phyloP scores from a whole-genome alignment of 2,113 vertebrate genomes.

The Pogona vitticeps region DNA sequence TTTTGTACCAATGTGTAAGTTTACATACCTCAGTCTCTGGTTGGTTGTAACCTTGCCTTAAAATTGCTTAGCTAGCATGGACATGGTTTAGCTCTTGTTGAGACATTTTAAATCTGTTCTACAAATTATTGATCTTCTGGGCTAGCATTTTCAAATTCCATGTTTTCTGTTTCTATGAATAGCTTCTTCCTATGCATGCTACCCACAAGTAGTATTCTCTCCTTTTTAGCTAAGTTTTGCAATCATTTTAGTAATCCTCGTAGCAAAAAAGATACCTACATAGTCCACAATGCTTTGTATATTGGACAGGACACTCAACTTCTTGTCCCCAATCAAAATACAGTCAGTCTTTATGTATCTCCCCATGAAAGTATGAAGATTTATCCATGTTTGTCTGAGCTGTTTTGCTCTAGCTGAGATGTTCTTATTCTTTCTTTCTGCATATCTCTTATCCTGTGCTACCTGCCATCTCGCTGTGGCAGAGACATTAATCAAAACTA shows the following conservation, averaged over 20 bases:
- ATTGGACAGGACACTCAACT: neutral
- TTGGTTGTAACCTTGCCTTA: neutral
- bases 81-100: constrained; percentile 13
- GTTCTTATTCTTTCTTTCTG: neutral
- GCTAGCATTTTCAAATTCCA: neutral
- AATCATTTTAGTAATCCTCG: neutral
- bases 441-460: neutral
- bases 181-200: rapidly evolving
- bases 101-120: neutral
- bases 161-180: constrained; percentile 18
- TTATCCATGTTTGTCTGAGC: neutral
- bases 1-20: constrained; percentile 22
- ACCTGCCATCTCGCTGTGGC: neutral
- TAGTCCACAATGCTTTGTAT: neutral
- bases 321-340: neutral
- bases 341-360: neutral
- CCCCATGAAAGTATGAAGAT: neutral
- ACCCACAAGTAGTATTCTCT: neutral
- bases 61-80: constrained; percentile 5
- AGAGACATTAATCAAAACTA: neutral
- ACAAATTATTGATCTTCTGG: neutral
- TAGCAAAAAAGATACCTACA: neutral
- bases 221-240: neutral
- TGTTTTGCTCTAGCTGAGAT: neutral
- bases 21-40: constrained; percentile 4